phyloP scores from a whole-genome alignment of 1,140 invertebrate genomes.

The Drosophila sulfurigaster region DNA sequence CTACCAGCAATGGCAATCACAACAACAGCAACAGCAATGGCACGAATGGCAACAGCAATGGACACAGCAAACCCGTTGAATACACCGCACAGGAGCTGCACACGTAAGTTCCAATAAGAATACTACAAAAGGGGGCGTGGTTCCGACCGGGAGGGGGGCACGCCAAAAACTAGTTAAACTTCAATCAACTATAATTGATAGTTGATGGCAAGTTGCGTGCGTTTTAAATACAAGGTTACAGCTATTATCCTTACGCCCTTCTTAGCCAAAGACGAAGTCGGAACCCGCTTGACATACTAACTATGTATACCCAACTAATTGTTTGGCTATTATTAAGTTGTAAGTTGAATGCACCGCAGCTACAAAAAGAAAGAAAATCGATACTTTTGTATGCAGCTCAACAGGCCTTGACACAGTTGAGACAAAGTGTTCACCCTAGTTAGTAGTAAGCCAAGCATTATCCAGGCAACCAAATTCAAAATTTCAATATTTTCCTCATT shows the following conservation, averaged over 20 bases:
- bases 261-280: no score
- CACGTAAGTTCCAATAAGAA: conserved; percentile 54
- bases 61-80: conserved; percentile 31
- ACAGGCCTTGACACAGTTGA: conserved; percentile 1
- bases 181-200: conserved; percentile 37
- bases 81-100: conserved; percentile 65
- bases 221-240: conserved; percentile 1
- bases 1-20: conserved; percentile 59
- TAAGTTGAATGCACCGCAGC: no score
- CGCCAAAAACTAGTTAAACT: conserved; percentile 55
- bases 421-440: background rate
- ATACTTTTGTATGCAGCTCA: background rate
- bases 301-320: no score
- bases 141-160: conserved; percentile 3
- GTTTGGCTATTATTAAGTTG: no score
- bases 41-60: conserved; percentile 41
- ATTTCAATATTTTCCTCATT: background rate
- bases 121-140: background rate
- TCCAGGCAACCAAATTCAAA: background rate
- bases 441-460: background rate
- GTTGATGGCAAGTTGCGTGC: background rate
- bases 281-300: background rate
- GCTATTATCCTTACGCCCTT: conserved; percentile 10
- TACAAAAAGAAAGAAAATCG: background rate
- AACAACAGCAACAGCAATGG: conserved; percentile 34